Percentiles rank a stretch among this genome's conserved stretches.
Conservation (phyloP, 2,888 invertebrate species). For the Thereva nobilitata region DNA sequence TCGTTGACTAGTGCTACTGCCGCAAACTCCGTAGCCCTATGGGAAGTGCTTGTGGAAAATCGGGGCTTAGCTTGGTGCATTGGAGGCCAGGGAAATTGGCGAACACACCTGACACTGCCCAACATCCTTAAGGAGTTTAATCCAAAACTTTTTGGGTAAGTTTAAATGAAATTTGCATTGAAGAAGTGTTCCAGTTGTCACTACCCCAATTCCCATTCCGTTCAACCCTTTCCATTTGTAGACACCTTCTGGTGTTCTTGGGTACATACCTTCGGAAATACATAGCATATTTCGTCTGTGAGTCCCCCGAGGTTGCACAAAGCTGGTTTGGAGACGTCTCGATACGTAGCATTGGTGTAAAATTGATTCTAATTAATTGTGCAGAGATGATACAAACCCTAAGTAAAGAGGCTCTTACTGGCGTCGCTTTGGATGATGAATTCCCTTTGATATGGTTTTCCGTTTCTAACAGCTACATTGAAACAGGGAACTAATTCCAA, state of each 20-base stretch:
- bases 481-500: too few relatives aligned
- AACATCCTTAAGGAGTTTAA: constrained; percentile 68
- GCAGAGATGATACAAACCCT: constrained; percentile 5
- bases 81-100: constrained; percentile 62
- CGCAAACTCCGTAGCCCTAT: constrained; percentile 57
- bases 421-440: constrained; percentile 19
- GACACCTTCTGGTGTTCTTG: neutral
- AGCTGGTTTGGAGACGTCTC: too few relatives aligned
- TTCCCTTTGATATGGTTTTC: constrained; percentile 32
- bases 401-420: neutral
- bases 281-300: too few relatives aligned
- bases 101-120: constrained; percentile 61
- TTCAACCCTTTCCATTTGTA: neutral
- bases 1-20: constrained; percentile 65
- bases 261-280: too few relatives aligned
- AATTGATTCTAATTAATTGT: constrained; percentile 41
- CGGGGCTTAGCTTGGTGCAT: constrained; percentile 60
- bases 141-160: constrained; percentile 64
- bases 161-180: neutral
- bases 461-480: too few relatives aligned
- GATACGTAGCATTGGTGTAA: constrained; percentile 34
- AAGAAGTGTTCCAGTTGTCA: neutral
- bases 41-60: constrained; percentile 59
- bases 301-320: too few relatives aligned
- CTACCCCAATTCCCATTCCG: neutral